A percentile compares a stretch with the other conserved stretches of the same genome.
Conservation (phyloP, 1,140 invertebrate species). For the Heliothis virescens region DNA sequence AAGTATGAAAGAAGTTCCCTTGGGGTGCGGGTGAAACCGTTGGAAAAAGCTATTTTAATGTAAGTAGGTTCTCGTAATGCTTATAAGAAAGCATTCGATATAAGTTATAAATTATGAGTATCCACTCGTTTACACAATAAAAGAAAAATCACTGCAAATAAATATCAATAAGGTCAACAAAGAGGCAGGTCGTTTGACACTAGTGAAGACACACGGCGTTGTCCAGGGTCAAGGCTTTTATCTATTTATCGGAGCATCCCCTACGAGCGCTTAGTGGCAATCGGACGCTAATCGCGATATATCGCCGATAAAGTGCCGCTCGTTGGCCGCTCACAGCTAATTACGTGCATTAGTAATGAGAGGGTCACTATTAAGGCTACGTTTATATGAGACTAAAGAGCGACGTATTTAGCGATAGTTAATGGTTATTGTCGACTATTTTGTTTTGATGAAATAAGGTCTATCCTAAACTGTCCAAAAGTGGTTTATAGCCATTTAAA, state of each 20-base stretch:
- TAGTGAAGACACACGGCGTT: constrained; percentile 76
- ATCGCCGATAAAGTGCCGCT: constrained; percentile 75
- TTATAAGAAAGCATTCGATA: too few species aligned
- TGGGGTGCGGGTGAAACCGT: too few species aligned
- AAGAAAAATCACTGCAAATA: constrained; percentile 46
- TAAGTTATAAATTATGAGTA: background rate
- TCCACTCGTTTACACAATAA: constrained; percentile 9
- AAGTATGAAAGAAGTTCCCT: too few species aligned
- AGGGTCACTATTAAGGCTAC: constrained; percentile 53
- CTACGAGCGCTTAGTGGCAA: constrained; percentile 76
- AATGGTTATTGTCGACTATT: too few species aligned
- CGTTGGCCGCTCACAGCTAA: constrained; percentile 76
- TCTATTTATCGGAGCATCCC: constrained; percentile 65
- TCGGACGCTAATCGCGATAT: constrained; percentile 78
- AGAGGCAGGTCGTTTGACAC: constrained; percentile 68
- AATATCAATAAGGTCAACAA: constrained; percentile 47
- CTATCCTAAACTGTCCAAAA: too few species aligned
- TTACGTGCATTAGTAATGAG: constrained; percentile 83
- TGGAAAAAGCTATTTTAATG: too few species aligned
- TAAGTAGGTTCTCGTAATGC: too few species aligned
- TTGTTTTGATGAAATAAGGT: too few species aligned
- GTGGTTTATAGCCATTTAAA: too few species aligned
- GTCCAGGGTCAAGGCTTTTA: constrained; percentile 67
- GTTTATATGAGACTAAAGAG: constrained; percentile 44
- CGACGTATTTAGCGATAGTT: background rate